Evolutionary conservation across 2,797 vertebrate species (phyloP).

Genomic region (Falco novaeseelandiae): DNA sequence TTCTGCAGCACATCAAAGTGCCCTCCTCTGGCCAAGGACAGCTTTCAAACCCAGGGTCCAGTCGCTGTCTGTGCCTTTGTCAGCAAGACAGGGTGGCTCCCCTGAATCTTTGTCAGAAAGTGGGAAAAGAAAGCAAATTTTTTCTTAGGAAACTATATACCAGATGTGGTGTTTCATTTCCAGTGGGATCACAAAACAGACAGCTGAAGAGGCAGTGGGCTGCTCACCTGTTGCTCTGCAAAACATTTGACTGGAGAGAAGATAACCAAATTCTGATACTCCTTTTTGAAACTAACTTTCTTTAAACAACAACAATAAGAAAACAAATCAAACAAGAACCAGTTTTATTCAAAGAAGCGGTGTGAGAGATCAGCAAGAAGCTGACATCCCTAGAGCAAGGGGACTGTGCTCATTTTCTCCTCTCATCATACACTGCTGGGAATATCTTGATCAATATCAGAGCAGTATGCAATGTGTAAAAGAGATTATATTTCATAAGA

Average conservation of each 20-base stretch:
- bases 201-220: not conserved
- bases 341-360: not conserved
- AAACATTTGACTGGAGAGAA: not conserved
- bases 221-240: not conserved
- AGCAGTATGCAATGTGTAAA: not conserved
- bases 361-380: not conserved
- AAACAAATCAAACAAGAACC: not conserved
- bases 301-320: not conserved
- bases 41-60: not conserved
- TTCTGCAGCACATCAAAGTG: not conserved
- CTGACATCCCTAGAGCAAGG: not conserved
- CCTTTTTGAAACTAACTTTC: not conserved
- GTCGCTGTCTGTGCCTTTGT: rapidly evolving
- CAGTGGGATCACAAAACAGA: not conserved
- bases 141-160: not conserved
- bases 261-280: not conserved
- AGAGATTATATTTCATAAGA: not conserved
- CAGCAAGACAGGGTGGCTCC: not conserved
- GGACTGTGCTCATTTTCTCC: not conserved
- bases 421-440: not conserved
- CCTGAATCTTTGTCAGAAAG: not conserved
- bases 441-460: conserved; percentile 13
- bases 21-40: not conserved
- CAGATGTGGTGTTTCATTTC: not conserved
- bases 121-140: not conserved